Evolutionary conservation across 2,888 invertebrate genomes (phyloP), one percentile per base, ranked within the genome.

Genomic region (Cetonia aurata): DNA sequence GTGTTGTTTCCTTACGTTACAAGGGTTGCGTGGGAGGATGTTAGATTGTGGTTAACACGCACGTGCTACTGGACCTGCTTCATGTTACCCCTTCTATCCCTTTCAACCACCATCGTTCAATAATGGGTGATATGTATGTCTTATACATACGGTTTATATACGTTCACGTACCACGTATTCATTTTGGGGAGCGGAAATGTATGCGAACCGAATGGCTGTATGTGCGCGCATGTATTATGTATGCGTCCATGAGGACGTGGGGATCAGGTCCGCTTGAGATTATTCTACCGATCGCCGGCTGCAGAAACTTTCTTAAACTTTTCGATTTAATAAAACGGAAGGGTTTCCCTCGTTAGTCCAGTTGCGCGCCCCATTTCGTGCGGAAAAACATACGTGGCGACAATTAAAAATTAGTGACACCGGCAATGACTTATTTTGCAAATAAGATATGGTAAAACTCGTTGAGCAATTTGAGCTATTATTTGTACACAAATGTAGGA

Each of bases 11-110:
- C 82, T 82, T 82, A 77, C 75, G 76, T 76, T 76, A 80, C 80
- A 82, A 82, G 82, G 82, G 81, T 82, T 82, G 81, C 81, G 81
- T 81, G 80, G 82, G 82, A 79, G 79, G 83, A 83, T 81, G 82
- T 80, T 83, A 80, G 81, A 82, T 76, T 82, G 82, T 79, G 82
- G 82, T 82, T 81, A 81, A 80, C 80, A 82, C 82, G 82, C 82
- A 82, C 82, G 82, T 82, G 82, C 81, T 82, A 79, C 81, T 80
- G 81, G 80, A 80, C 80, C 81, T 81, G 77, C 79, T 76, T 74
- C 78, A 80, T 78, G 75, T 80, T 77, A 71, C 73, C 76, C 76
- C 65, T 73, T 73, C 71, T 71, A 69, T 72, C 74, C 73, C 73
- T 73, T 71, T 72, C 70, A 71, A 42, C 62, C 62, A 53, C 72